phyloP scores from a whole-genome alignment of 2,113 vertebrate species.

The Galeopterus variegatus region DNA sequence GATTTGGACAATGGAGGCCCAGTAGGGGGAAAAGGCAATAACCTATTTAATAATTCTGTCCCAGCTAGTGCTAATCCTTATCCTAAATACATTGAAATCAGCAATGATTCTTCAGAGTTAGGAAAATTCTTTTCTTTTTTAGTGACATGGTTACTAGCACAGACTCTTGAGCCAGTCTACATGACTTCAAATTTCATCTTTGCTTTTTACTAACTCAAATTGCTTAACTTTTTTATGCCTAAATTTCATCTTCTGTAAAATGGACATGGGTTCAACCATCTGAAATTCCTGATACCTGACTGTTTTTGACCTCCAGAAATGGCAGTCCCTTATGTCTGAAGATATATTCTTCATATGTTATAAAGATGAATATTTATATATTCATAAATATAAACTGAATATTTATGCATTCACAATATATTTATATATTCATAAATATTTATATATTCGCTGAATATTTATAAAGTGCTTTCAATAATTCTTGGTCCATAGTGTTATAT shows the following conservation, averaged over 20 bases:
- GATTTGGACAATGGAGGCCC: neutral
- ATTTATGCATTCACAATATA: no score
- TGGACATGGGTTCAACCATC: neutral
- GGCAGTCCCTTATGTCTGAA: neutral
- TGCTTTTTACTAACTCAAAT: neutral
- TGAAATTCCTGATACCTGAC: slow-evolving; percentile 6
- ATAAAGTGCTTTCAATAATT: slow-evolving; percentile 10
- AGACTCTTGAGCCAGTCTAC: neutral
- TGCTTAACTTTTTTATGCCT: neutral
- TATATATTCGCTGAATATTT: no score
- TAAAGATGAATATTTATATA: no score
- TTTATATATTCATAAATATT: no score
- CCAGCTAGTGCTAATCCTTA: neutral
- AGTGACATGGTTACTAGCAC: neutral
- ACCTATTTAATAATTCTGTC: neutral
- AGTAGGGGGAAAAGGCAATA: neutral
- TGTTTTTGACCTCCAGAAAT: neutral
- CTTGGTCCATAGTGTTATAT: neutral
- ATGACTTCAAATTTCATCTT: neutral
- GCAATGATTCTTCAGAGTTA: slow-evolving; percentile 8
- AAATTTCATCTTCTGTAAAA: slow-evolving; percentile 29
- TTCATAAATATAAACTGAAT: no score
- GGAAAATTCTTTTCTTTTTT: neutral
- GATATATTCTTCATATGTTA: neutral
- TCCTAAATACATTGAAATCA: neutral